These are phyloP conservation scores for Coelopa frigida DNA, from an alignment of 1,140 invertebrate genomes.

Conservation along the genomic window DNA sequence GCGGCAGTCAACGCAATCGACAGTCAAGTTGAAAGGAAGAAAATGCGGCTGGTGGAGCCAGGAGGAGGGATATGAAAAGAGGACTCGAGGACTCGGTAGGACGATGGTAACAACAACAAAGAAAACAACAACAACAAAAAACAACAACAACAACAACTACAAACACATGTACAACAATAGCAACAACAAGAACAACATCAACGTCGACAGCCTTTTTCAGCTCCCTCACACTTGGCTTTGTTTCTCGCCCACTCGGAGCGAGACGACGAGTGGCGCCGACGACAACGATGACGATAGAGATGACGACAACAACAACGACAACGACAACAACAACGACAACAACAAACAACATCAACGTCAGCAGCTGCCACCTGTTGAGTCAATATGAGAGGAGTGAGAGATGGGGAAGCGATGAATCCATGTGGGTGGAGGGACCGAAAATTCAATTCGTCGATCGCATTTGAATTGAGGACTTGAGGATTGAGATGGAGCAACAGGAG, in stretches of 20 bases:
- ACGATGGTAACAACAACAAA: not conserved
- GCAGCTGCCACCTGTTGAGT: too few relatives aligned
- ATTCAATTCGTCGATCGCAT: too few relatives aligned
- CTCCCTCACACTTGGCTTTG: slow-evolving; percentile 1
- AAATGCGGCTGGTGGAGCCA: too few relatives aligned
- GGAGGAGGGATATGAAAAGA: too few relatives aligned
- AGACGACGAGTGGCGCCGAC: slow-evolving; percentile 12
- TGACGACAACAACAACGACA: slow-evolving; percentile 21
- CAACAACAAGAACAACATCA: not conserved
- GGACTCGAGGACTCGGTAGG: not conserved
- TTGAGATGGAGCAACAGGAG: too few relatives aligned
- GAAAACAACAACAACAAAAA: not conserved
- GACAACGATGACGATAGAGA: slow-evolving; percentile 6
- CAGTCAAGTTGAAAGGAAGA: too few relatives aligned
- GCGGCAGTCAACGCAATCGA: too few relatives aligned
- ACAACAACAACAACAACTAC: not conserved
- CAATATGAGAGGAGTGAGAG: too few relatives aligned
- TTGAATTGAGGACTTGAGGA: too few relatives aligned
- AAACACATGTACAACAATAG: not conserved
- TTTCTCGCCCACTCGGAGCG: not conserved
- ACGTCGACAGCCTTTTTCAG: slow-evolving; percentile 3
- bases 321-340: not conserved
- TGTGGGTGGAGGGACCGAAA: too few relatives aligned
- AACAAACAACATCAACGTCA: slow-evolving; percentile 22
- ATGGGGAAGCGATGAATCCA: too few relatives aligned